These are phyloP conservation scores for Origma solitaria DNA, from an alignment of 2,113 vertebrate genomes.

Conservation along the genomic window DNA sequence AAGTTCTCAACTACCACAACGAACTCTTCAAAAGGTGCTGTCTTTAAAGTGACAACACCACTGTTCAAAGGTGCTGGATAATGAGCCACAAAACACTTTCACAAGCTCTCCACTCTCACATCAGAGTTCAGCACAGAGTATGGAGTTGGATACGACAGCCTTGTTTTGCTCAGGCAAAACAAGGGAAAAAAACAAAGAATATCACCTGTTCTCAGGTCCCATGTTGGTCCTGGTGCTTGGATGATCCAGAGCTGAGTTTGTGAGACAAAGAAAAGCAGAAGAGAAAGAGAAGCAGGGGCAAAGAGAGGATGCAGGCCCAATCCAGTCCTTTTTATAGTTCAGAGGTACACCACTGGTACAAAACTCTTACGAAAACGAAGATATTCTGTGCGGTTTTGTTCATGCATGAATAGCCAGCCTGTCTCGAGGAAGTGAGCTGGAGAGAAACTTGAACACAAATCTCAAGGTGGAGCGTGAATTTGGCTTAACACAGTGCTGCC, in stretches of 20 bases:
- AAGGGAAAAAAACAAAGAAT: neutral
- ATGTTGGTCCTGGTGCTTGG: neutral
- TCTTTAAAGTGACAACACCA: neutral
- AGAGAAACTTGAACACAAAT: rapidly evolving
- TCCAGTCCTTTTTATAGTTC: neutral
- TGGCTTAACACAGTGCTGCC: neutral
- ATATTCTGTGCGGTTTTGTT: neutral
- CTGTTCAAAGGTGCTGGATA: neutral
- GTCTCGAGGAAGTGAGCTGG: neutral
- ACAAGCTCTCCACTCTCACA: neutral
- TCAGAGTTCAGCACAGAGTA: neutral
- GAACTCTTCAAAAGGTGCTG: neutral
- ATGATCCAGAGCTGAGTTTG: neutral
- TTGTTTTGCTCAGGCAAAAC: neutral
- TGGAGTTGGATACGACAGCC: rapidly evolving
- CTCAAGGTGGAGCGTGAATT: neutral
- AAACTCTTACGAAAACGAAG: neutral
- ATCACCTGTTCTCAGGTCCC: neutral
- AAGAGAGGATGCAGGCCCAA: rapidly evolving
- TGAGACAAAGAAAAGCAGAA: neutral
- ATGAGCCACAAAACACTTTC: neutral
- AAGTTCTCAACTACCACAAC: neutral
- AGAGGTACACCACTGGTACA: neutral
- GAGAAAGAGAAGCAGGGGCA: rapidly evolving
- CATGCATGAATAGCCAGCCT: neutral